Conservation (phyloP, 2,888 invertebrate genomes). For the Apamea sordens region DNA sequence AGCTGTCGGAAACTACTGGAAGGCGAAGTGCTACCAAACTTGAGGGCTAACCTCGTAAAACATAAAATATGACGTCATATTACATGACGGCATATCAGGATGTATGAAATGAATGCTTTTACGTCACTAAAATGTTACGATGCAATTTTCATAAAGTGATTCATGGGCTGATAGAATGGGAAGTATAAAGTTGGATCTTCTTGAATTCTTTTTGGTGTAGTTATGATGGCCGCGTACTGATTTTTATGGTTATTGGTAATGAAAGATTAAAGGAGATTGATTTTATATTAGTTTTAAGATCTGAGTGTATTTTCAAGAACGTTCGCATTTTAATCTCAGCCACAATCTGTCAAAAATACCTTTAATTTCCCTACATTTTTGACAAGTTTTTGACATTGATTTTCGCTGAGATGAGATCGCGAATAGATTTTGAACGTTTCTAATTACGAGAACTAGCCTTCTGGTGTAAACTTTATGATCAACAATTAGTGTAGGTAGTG, state of each 20-base stretch:
- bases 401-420: neutral
- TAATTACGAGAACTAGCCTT: neutral
- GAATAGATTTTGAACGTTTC: neutral
- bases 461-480: neutral
- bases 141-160: conserved; percentile 68
- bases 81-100: conserved; percentile 57
- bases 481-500: too few relatives aligned
- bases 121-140: conserved; percentile 66
- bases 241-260: conserved; percentile 10
- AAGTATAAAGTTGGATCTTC: conserved; percentile 24
- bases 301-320: neutral
- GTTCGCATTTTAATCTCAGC: neutral
- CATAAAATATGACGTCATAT: conserved; percentile 66
- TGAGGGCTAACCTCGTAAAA: conserved; percentile 62
- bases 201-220: neutral
- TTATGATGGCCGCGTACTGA: neutral
- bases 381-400: too few relatives aligned
- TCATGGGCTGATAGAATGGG: conserved; percentile 38
- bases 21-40: conserved; percentile 53
- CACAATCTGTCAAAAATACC: neutral
- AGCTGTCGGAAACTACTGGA: conserved; percentile 56
- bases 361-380: neutral
- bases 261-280: neutral
- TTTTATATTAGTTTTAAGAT: neutral
- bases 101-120: conserved; percentile 69